These are phyloP conservation scores for Malachius bipustulatus DNA, from an alignment of 2,888 invertebrate species.

Conservation along the genomic window DNA sequence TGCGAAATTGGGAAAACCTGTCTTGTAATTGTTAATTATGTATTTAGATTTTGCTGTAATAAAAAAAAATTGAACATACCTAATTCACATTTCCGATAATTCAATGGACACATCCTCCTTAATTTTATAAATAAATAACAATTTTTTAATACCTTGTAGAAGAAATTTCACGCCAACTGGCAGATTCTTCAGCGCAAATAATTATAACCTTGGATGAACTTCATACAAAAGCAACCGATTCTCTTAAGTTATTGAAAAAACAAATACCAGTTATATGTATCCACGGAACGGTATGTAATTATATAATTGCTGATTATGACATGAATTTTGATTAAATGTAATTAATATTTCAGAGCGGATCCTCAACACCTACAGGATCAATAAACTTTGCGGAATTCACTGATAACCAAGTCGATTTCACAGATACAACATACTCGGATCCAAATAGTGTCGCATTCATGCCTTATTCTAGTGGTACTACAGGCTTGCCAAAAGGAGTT, in stretches of 20 bases:
- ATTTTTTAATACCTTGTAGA: no score
- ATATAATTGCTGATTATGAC: conserved; percentile 5
- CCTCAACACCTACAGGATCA: conserved; percentile 39
- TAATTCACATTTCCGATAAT: no score
- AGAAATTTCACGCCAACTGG: conserved; percentile 8
- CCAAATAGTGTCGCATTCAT: conserved; percentile 52
- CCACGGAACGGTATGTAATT: background rate
- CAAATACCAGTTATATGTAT: conserved; percentile 7
- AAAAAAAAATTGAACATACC: no score
- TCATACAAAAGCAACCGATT: background rate
- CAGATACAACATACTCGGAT: conserved; percentile 39
- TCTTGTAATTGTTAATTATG: no score
- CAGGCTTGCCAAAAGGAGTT: conserved; percentile 68
- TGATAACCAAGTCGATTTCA: conserved; percentile 35
- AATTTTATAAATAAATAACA: no score
- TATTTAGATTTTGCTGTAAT: no score
- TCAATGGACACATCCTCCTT: no score
- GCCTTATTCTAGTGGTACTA: conserved; percentile 78
- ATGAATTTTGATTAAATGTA: no score
- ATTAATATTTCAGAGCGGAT: conserved; percentile 11
- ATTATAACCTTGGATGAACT: conserved; percentile 6
- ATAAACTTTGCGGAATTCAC: conserved; percentile 47
- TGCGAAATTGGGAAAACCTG: no score
- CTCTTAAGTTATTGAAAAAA: conserved; percentile 2
- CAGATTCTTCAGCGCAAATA: conserved; percentile 5